phyloP scores from a whole-genome alignment of 2,113 vertebrate species.

The Halichoerus grypus region DNA sequence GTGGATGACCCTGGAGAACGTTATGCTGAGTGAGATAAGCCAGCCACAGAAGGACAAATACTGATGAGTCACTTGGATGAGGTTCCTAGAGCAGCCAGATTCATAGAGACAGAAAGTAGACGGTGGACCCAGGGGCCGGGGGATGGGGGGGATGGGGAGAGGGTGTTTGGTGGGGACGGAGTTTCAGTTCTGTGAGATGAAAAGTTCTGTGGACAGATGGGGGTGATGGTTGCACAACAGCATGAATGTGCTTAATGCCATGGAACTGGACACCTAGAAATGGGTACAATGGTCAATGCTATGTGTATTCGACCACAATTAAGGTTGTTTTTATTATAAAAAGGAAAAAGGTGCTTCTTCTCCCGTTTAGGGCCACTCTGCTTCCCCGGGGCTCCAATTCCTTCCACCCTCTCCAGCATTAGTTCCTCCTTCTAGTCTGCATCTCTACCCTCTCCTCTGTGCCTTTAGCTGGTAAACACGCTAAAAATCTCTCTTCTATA shows the following conservation, averaged over 20 bases:
- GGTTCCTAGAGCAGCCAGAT: not conserved
- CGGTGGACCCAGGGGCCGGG: not conserved
- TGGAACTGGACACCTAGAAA: not conserved
- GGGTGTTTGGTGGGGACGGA: not conserved
- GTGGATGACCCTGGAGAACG: not conserved
- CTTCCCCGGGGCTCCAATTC: not conserved
- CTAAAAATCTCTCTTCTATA: not conserved
- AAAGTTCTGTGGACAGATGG: not conserved
- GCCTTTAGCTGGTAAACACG: not conserved
- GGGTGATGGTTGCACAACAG: fast-evolving
- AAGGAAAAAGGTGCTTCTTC: not conserved
- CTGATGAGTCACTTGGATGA: not conserved
- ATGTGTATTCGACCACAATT: not conserved
- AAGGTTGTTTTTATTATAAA: not conserved
- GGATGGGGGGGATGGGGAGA: not conserved
- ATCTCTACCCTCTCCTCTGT: not conserved
- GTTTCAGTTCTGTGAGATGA: not conserved
- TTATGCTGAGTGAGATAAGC: not conserved
- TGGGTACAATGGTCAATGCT: not conserved
- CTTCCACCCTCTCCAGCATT: not conserved
- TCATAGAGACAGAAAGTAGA: not conserved
- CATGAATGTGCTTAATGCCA: not conserved
- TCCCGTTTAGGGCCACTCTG: not conserved
- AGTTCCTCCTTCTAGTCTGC: not conserved
- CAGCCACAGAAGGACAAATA: not conserved